These are phyloP conservation scores for Drosophila neotestacea DNA, from an alignment of 2,888 invertebrate genomes.

Conservation along the genomic window DNA sequence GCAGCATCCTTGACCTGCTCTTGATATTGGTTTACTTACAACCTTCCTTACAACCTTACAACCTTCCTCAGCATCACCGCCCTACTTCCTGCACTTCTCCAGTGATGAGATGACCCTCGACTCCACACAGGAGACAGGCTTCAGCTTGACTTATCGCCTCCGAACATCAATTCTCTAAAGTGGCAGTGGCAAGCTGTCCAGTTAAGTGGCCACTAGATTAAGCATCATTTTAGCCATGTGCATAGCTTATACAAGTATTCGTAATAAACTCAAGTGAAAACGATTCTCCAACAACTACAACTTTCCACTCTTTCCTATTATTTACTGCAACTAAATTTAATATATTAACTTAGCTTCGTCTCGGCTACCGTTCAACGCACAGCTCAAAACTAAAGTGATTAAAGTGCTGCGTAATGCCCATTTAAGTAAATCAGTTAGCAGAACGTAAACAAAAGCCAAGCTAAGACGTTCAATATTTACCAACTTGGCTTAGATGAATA, in stretches of 20 bases:
- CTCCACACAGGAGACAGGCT: constrained; percentile 77
- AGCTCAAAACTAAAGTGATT: background rate
- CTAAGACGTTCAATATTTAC: constrained; percentile 10
- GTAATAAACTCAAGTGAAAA: constrained; percentile 8
- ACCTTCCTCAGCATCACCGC: constrained; percentile 86
- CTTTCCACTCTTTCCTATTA: background rate
- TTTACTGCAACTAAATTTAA: background rate
- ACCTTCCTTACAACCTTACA: background rate
- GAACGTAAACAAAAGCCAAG: constrained; percentile 14
- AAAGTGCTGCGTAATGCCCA: constrained; percentile 5
- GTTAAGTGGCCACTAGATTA: constrained; percentile 51
- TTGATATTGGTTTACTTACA: constrained; percentile 11
- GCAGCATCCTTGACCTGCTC: constrained; percentile 11
- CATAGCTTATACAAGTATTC: constrained; percentile 4
- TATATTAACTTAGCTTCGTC: constrained; percentile 3
- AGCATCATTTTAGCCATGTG: constrained; percentile 36
- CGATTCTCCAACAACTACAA: background rate
- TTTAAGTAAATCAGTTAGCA: constrained; percentile 15
- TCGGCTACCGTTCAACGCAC: too few species aligned
- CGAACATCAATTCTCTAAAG: constrained; percentile 56
- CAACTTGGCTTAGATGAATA: constrained; percentile 10
- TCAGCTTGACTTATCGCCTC: constrained; percentile 77
- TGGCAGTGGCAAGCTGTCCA: constrained; percentile 28
- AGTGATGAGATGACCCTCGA: constrained; percentile 86
- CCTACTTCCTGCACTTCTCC: constrained; percentile 87